Evolutionary conservation across 2,113 vertebrate genomes (phyloP), one percentile per base, ranked within the genome.

Genomic region (Turdus rufiventris): DNA sequence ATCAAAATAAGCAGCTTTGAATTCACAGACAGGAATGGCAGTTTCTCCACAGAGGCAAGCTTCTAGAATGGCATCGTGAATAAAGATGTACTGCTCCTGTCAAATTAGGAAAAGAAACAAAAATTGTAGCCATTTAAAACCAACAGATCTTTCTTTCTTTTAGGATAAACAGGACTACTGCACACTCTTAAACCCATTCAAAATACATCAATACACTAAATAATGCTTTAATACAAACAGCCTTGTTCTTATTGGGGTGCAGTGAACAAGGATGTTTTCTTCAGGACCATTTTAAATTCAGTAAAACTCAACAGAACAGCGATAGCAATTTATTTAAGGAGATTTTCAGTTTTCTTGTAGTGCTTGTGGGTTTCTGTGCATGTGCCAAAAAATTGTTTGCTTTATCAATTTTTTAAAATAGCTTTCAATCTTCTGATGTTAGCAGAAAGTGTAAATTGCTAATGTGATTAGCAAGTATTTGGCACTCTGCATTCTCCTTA

Each of bases 11-110:
- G 99, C 99, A 74, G 99, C 99, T 98, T 99, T 99, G 97, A 99
- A 99, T 98, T 99, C 99, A 6, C 99, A 99, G 76, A 99, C 98
- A 28, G 99, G 99, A 90, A 99, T 99, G 88, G 99, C 99, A 61
- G 99, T 99, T 97, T 99, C 99, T 93, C 99, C 99, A 96, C 99
- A 99, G 47, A 99, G 97, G 97, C 99, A 99, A 33, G 99, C 99
- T 98, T 99, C 99, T 90, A 99, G 97, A 92, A 99, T 99, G 96
- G 99, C 99, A 81, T 99, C 99, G 31, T 99, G 99, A 98, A 99
- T 99, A 98, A 99, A 99, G 96, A 99, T 99, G 93, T 99, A 99
- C 97, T 99, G 99, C 95, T 99, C 99, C 99, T 99, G 97, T 60
- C 71, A 93, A 97, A 96, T 94, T 91, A 93, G 90, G 86, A 67